Conservation (phyloP, 1,140 invertebrate genomes). For the Diorhabda sublineata region DNA sequence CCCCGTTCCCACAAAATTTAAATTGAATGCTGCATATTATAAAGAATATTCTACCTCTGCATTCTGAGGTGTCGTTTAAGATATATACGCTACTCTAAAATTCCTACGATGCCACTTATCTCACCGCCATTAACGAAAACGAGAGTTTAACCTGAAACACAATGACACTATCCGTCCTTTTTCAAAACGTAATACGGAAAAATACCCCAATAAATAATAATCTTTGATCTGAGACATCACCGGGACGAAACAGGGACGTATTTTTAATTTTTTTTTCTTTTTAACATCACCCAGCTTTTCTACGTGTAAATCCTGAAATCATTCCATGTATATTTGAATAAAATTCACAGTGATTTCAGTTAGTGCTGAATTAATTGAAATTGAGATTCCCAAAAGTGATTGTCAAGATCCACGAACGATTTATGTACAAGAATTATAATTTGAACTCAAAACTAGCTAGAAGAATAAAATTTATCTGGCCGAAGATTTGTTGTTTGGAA, state of each 20-base stretch:
- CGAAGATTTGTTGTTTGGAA: too few species aligned
- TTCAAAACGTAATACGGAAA: slow-evolving; percentile 26
- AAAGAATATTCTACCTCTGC: slow-evolving; percentile 42
- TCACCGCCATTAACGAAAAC: slow-evolving; percentile 38
- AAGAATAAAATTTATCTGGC: too few species aligned
- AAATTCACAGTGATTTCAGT: too few species aligned
- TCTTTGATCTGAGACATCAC: not conserved
- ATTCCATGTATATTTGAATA: too few species aligned
- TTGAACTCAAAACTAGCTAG: too few species aligned
- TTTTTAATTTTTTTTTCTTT: not conserved
- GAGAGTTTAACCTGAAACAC: slow-evolving; percentile 33
- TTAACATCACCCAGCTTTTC: not conserved
- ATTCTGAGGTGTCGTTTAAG: slow-evolving; percentile 42
- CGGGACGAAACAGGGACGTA: not conserved
- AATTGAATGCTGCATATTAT: slow-evolving; percentile 45
- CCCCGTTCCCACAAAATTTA: slow-evolving; percentile 43
- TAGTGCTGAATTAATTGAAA: too few species aligned
- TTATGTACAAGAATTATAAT: too few species aligned
- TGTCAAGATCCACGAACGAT: too few species aligned
- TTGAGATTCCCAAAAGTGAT: too few species aligned
- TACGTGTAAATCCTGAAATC: not conserved
- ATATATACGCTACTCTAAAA: slow-evolving; percentile 39
- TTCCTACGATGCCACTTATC: slow-evolving; percentile 38
- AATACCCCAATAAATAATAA: slow-evolving; percentile 28
- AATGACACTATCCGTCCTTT: slow-evolving; percentile 28